Percentiles rank a stretch among this genome's conserved stretches.
phyloP scores from a whole-genome alignment of 2,113 vertebrate genomes.

The Eptesicus fuscus region DNA sequence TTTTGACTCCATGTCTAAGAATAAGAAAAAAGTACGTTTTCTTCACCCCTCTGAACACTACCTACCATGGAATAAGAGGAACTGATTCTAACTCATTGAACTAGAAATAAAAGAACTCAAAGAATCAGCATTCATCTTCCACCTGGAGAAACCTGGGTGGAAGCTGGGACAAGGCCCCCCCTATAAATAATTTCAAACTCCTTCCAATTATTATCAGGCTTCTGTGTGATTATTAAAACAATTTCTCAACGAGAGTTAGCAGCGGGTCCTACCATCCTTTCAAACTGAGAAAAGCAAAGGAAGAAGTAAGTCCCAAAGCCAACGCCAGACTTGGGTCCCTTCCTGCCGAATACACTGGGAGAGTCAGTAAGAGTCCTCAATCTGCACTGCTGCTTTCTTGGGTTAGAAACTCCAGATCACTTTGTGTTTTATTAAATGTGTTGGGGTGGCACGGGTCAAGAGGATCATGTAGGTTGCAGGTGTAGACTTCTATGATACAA shows the following conservation, averaged over 20 bases:
- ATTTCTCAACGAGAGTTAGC: not conserved
- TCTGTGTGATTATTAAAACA: not conserved
- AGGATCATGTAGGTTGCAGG: too few species aligned
- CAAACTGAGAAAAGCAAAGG: not conserved
- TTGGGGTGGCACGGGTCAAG: too few species aligned
- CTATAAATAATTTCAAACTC: not conserved
- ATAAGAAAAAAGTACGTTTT: not conserved
- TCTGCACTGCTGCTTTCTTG: not conserved
- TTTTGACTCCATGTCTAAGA: not conserved
- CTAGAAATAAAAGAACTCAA: slow-evolving; percentile 37
- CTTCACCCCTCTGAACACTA: not conserved
- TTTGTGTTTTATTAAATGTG: not conserved
- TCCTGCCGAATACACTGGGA: not conserved
- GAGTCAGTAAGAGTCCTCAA: not conserved
- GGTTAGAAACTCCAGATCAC: slow-evolving; percentile 43
- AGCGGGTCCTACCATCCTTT: not conserved
- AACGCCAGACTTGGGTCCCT: not conserved
- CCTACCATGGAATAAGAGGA: not conserved
- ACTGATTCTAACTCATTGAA: not conserved
- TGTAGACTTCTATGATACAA: too few species aligned
- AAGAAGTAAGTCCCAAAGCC: not conserved
- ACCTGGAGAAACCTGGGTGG: not conserved
- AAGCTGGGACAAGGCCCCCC: not conserved
- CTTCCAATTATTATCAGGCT: not conserved
- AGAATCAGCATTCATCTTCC: not conserved